Evolutionary conservation across 2,113 vertebrate genomes (phyloP), one percentile per base, ranked within the genome.

Genomic region (Macrotis lagotis): DNA sequence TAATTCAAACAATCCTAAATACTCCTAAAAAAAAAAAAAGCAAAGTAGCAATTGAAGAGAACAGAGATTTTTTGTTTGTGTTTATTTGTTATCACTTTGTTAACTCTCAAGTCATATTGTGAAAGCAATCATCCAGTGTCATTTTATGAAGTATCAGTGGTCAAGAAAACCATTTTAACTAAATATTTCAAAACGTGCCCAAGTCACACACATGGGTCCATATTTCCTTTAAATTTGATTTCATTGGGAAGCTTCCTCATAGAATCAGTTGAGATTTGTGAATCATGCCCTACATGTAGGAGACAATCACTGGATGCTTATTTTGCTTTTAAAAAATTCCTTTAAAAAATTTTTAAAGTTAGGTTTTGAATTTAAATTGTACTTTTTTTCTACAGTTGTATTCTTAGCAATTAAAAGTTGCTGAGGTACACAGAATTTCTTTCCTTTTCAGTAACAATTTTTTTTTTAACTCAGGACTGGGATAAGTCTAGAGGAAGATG

Each of bases 231-330:
- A 48, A 9, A 3, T 96, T 37, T 96, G 49, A 90, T 88, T 96
- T 48, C 91, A 8, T 48, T 83, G 19, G 19, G 66, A 83, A 83
- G 66, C 14, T 88, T 91, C 89, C 48, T 93, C 19, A 37, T 66
- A 92, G 31, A 83, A 28, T 96, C 49, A 94, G 25, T 89, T 94
- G 93, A 51, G n/a, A 28, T 44, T 94, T 97, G 94, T 94, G 91
- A 91, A 95, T 25, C 92, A 90, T 93, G 16, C 92, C 92, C 66
- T 91, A 92, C 37, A 11, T 50, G 25, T 90, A 66, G 44, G 59
- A 92, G 49, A 88, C 51, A 95, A 55, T 55, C 8, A 59, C 24
- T 51, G 92, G 53, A 89, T 91, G 48, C 48, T 66, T 92, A 97
- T 83, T 96, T 51, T 89, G 2, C 66, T 96, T 92, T 97, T 51